Conservation (phyloP, 2,797 vertebrate species). For the Oceanodroma leucorhoa region DNA sequence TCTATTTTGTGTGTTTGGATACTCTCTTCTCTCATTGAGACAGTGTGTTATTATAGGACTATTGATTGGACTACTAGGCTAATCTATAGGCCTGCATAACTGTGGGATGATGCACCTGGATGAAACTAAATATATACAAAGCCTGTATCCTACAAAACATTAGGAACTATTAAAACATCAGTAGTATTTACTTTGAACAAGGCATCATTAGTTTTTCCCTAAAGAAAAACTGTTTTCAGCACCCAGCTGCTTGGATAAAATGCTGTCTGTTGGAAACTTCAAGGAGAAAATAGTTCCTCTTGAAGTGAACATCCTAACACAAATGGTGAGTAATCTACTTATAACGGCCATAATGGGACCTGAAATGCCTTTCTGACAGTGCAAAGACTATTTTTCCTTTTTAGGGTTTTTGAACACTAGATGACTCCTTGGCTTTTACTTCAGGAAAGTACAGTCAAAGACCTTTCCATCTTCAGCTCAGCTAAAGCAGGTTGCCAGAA, state of each 20-base stretch:
- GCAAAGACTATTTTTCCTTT: neutral
- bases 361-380: neutral
- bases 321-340: neutral
- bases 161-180: neutral
- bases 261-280: neutral
- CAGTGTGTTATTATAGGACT: neutral
- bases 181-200: neutral
- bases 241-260: neutral
- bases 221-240: neutral
- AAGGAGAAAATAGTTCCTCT: neutral
- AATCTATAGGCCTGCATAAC: neutral
- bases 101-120: neutral
- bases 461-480: neutral
- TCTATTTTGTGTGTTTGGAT: neutral
- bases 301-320: neutral
- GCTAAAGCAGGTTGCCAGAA: neutral
- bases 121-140: neutral
- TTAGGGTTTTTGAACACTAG: neutral
- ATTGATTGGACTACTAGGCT: neutral
- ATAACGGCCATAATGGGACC: neutral
- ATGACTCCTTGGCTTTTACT: neutral
- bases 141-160: neutral
- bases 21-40: neutral
- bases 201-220: neutral
- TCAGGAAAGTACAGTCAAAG: neutral